Conservation (phyloP, 2,797 vertebrate genomes). For the Anomalospiza imberbis region DNA sequence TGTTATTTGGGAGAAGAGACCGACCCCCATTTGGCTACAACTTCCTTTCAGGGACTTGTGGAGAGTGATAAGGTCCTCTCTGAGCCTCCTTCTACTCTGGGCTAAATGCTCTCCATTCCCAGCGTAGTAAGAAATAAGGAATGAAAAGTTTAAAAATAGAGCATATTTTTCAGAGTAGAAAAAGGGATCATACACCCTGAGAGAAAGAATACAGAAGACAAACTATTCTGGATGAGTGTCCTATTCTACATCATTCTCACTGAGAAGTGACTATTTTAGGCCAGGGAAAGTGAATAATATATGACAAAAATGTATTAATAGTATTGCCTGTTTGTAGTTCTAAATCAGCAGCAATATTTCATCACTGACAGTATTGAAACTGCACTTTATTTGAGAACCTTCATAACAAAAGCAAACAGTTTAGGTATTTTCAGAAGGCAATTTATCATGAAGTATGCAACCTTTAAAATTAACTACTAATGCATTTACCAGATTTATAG, state of each 20-base stretch:
- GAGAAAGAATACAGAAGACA: not conserved
- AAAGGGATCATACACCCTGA: not conserved
- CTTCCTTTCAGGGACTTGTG: not conserved
- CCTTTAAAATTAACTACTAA: slow-evolving; percentile 49
- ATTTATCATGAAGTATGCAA: not conserved
- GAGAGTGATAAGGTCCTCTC: not conserved
- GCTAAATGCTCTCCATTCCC: not conserved
- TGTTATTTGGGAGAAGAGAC: not conserved
- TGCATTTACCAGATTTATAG: slow-evolving; percentile 38
- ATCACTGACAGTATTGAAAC: not conserved
- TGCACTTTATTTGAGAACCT: slow-evolving; percentile 35
- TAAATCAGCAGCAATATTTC: slow-evolving; percentile 16
- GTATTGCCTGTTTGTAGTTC: slow-evolving; percentile 20
- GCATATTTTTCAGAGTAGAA: not conserved
- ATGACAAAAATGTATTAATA: slow-evolving; percentile 20
- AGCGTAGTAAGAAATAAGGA: not conserved
- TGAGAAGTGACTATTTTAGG: not conserved
- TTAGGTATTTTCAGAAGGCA: slow-evolving; percentile 38
- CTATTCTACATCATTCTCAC: not conserved
- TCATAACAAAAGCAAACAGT: slow-evolving; percentile 24
- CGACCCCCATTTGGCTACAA: fast-evolving
- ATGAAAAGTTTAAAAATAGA: not conserved
- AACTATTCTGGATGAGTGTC: not conserved
- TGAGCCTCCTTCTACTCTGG: not conserved
- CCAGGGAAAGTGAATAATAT: slow-evolving; percentile 22